Conservation (phyloP, 2,113 vertebrate genomes). For the Setophaga petechia region DNA sequence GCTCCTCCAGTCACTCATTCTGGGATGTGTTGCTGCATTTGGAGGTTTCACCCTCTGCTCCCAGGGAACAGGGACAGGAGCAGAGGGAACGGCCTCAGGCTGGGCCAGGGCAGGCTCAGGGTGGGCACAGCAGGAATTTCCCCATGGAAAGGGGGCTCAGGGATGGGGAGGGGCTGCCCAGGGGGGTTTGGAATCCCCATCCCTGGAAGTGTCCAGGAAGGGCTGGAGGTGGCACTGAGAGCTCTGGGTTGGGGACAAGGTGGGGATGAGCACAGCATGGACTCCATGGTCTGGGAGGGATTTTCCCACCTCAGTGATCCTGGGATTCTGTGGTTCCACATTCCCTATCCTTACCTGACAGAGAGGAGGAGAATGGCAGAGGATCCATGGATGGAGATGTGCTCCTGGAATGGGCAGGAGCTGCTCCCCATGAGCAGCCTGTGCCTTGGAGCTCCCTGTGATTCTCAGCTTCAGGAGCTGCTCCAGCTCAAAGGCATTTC, state of each 20-base stretch:
- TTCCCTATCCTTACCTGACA: not conserved
- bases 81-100: not conserved
- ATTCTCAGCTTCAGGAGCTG: not conserved
- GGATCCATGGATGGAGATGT: not conserved
- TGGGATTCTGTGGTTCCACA: not conserved
- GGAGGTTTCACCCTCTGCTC: not conserved
- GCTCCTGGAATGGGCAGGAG: not conserved
- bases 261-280: accelerated
- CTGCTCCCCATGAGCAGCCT: not conserved
- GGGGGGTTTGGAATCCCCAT: too few species aligned
- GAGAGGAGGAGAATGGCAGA: not conserved
- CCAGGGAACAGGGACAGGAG: not conserved
- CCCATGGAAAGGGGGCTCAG: not conserved
- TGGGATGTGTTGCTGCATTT: not conserved
- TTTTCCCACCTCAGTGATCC: accelerated
- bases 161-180: not conserved
- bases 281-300: accelerated
- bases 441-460: not conserved
- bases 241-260: not conserved
- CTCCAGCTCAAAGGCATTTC: not conserved
- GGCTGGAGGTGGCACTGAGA: not conserved
- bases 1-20: not conserved
- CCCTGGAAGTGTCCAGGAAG: not conserved
- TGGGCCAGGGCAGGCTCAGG: not conserved
- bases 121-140: not conserved